phyloP scores from a whole-genome alignment of 2,888 invertebrate genomes.

The Disparrhopalites patrizii region DNA sequence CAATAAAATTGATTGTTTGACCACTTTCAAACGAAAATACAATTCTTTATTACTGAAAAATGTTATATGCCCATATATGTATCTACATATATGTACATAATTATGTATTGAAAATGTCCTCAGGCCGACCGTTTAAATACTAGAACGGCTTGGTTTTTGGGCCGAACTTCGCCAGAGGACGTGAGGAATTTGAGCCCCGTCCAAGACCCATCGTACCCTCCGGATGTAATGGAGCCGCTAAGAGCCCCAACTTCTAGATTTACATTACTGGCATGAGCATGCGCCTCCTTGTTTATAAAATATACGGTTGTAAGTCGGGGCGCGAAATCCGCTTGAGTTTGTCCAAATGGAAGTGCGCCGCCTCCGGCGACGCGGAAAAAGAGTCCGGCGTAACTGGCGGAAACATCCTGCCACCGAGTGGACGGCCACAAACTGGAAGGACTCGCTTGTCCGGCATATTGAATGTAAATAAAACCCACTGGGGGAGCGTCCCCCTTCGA shows the following conservation, averaged over 20 bases:
- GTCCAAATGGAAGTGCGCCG: not conserved
- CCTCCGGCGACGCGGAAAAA: slow-evolving; percentile 11
- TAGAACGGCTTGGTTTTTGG: not conserved
- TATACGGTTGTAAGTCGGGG: not conserved
- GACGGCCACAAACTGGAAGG: slow-evolving; percentile 8
- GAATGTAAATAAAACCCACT: slow-evolving; percentile 1
- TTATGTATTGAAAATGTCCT: too few relatives aligned
- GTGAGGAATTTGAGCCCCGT: not conserved
- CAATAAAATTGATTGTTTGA: too few relatives aligned
- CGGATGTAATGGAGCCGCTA: not conserved
- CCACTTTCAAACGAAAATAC: too few relatives aligned
- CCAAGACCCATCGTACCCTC: not conserved
- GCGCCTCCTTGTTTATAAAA: not conserved
- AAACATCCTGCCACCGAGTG: not conserved
- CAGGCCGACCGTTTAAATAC: not conserved
- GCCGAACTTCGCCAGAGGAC: not conserved
- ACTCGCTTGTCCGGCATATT: not conserved
- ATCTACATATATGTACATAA: too few relatives aligned
- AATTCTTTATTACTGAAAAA: too few relatives aligned
- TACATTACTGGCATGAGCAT: not conserved
- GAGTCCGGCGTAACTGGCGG: slow-evolving; percentile 3
- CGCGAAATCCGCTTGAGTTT: slow-evolving; percentile 1
- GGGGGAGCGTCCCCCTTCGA: too few relatives aligned
- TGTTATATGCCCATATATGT: too few relatives aligned
- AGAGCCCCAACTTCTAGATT: not conserved